These are phyloP conservation scores for Dysdera silvatica DNA, from an alignment of 1,140 invertebrate species.

Conservation along the genomic window DNA sequence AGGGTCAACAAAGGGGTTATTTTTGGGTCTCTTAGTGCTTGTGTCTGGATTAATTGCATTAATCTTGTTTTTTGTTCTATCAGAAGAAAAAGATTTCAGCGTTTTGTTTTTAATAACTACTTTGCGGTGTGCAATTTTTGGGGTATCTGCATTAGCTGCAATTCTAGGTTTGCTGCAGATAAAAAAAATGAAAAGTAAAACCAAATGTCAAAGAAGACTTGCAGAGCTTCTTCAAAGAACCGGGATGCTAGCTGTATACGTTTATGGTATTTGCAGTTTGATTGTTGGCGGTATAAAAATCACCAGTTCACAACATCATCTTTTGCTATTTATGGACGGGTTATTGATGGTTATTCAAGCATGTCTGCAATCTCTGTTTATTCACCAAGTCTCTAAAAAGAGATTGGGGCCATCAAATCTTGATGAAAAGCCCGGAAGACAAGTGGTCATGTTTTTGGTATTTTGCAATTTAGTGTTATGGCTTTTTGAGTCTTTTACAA, in stretches of 20 bases:
- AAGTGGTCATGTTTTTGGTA: conserved; percentile 59
- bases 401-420: conserved; percentile 20
- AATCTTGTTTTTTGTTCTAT: conserved; percentile 56
- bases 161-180: conserved; percentile 44
- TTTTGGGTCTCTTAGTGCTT: conserved; percentile 54
- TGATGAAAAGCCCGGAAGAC: conserved; percentile 45
- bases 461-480: conserved; percentile 60
- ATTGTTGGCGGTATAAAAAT: conserved; percentile 42
- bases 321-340: conserved; percentile 48
- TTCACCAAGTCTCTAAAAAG: conserved; percentile 29
- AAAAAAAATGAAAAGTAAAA: conserved; percentile 37
- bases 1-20: conserved; percentile 54
- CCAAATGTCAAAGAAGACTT: conserved; percentile 4
- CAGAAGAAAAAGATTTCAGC: conserved; percentile 50
- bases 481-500: conserved; percentile 61
- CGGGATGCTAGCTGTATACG: conserved; percentile 50
- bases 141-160: conserved; percentile 48
- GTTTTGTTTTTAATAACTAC: conserved; percentile 42
- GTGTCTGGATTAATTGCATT: conserved; percentile 54
- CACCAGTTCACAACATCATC: conserved; percentile 38
- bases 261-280: conserved; percentile 49
- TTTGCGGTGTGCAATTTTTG: conserved; percentile 33
- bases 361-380: conserved; percentile 33
- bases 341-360: conserved; percentile 51
- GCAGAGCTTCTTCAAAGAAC: conserved; percentile 42